Evolutionary conservation across 2,888 invertebrate genomes (phyloP).

Genomic region (Amiota minor): DNA sequence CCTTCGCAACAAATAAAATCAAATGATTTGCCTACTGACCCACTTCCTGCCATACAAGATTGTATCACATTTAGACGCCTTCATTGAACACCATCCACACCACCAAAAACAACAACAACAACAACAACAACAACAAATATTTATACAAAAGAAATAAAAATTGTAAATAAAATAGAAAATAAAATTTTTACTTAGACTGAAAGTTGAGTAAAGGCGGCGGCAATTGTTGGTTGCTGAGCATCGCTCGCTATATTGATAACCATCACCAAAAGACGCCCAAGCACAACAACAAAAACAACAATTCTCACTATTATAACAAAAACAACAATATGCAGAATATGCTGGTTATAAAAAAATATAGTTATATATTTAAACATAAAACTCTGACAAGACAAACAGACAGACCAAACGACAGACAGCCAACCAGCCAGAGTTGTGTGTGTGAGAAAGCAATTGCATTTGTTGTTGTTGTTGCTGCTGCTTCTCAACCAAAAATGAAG

Average conservation of each 20-base stretch:
- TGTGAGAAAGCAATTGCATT: background rate
- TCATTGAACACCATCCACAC: background rate
- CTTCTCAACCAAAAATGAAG: background rate
- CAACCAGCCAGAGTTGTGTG: background rate
- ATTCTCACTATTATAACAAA: background rate
- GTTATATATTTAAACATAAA: too few species aligned
- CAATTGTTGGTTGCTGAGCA: background rate
- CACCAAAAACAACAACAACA: constrained; percentile 17
- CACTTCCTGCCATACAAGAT: constrained; percentile 27
- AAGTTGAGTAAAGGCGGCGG: background rate
- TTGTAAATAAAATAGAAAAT: constrained; percentile 4
- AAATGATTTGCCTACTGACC: constrained; percentile 36
- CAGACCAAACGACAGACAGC: background rate
- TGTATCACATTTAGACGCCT: constrained; percentile 14
- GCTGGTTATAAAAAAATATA: too few species aligned
- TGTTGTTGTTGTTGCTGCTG: background rate
- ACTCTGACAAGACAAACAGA: background rate
- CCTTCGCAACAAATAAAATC: constrained; percentile 11
- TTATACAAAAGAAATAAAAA: constrained; percentile 1
- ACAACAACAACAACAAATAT: constrained; percentile 10
- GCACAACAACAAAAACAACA: background rate
- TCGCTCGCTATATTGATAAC: background rate
- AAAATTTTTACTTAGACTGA: background rate
- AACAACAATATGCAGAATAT: too few species aligned
- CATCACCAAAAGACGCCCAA: constrained; percentile 4